Evolutionary conservation across 2,113 vertebrate species (phyloP).

Genomic region (Ophthalmolycus amberensis): DNA sequence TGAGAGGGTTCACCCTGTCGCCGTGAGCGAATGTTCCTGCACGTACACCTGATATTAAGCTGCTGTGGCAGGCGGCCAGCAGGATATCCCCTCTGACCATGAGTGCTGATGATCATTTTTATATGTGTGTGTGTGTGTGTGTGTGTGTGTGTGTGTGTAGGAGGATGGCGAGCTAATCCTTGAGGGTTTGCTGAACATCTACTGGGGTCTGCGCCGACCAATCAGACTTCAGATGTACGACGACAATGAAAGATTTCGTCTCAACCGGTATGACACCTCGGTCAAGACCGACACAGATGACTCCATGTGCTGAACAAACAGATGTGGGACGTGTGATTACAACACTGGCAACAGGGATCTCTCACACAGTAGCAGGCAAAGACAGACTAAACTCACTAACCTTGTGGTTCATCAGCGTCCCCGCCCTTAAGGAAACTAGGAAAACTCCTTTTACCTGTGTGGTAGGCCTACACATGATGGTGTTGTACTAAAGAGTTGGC

Average conservation of each 20-base stretch:
- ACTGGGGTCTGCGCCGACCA: slow-evolving; percentile 94
- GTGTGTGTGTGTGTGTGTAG: slow-evolving; percentile 74
- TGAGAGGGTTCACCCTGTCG: slow-evolving; percentile 28
- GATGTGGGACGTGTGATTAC: neutral
- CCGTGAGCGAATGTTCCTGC: slow-evolving; percentile 66
- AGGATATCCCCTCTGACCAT: slow-evolving; percentile 79
- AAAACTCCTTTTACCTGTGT: neutral
- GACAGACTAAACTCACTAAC: neutral
- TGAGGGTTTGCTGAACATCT: slow-evolving; percentile 96
- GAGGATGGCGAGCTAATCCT: slow-evolving; percentile 92
- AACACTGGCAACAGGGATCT: neutral
- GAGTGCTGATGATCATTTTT: slow-evolving; percentile 58
- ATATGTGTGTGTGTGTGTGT: slow-evolving; percentile 45
- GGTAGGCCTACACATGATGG: neutral
- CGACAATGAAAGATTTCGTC: slow-evolving; percentile 89
- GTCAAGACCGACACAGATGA: neutral
- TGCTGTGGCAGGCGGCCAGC: slow-evolving; percentile 59
- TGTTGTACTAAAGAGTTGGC: neutral
- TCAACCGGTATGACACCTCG: slow-evolving; percentile 63
- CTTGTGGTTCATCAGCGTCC: neutral
- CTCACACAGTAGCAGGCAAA: slow-evolving; percentile 11
- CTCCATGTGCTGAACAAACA: slow-evolving; percentile 11
- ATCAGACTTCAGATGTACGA: slow-evolving; percentile 98
- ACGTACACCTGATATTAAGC: slow-evolving; percentile 82
- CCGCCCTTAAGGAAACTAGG: neutral